Evolutionary conservation across 2,797 vertebrate genomes (phyloP), one percentile per base, ranked within the genome.

Genomic region (Myotis daubentonii): DNA sequence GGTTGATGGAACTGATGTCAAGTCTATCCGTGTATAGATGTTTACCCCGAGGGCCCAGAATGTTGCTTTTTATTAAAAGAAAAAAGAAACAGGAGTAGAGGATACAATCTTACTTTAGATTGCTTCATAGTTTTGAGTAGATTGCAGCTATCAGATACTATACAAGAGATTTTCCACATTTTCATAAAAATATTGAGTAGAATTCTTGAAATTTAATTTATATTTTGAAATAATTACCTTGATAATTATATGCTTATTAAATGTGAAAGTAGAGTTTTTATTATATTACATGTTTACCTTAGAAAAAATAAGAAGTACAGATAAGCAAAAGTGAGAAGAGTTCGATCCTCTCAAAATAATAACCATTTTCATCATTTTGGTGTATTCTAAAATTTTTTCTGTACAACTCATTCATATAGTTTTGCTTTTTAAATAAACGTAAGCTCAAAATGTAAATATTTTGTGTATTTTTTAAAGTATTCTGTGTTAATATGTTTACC

Each of bases 181-280:
- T 89, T 20, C 47, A 16, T n/a, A 70, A 79, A 93, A 70, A 41
- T 89, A 51, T 25, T 86, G 53, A 93, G 25, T 70, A 23, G 22
- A 87, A 47, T 89, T 88, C 38, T 93, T 93, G 28, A 92, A 74
- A 76, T 90, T 90, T 57, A 87, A 41, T 76, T 62, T 86, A 23
- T 53, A 82, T 83, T 95, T 95, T 91, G 20, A 95, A 86, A 82
- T 86, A 82, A 62, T 81, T 84, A 51, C 6, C 33, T 92, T 76
- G 49, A 38, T 87, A 74, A 66, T 85, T 38, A 47, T 72, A 5
- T 57, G 6, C 33, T 94, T 94, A 49, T 7, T 70, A 82, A 83
- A 47, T 85, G 4, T 65, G 84, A 44, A 30, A 76, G 12, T 82
- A 80, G 13, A 79, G 19, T 93, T 93, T 89, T 94, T 70, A 80